Evolutionary conservation across 2,113 vertebrate genomes (phyloP).

Genomic region (Lampris incognitus): DNA sequence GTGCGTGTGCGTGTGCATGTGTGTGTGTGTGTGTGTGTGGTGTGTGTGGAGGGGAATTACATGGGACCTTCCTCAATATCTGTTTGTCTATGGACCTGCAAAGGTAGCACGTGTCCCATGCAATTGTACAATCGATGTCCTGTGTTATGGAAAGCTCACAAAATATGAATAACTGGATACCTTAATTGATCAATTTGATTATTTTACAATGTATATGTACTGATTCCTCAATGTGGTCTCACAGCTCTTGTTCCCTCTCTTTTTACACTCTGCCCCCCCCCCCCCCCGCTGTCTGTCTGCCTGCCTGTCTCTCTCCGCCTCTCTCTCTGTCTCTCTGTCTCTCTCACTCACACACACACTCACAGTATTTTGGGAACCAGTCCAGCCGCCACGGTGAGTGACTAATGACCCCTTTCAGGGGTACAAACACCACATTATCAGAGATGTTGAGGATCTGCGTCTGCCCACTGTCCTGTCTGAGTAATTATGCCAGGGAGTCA

Average conservation of each 20-base stretch:
- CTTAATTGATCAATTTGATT: background rate
- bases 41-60: background rate
- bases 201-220: background rate
- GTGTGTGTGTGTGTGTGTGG: background rate
- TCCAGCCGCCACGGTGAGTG: conserved; percentile 70
- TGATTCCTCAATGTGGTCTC: conserved; percentile 1
- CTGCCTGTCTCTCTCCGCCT: too few species aligned
- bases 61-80: too few species aligned
- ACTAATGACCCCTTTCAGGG: conserved; percentile 75
- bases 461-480: conserved; percentile 73
- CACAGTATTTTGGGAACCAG: conserved; percentile 69
- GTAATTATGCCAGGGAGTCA: conserved; percentile 75
- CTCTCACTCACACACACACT: conserved; percentile 17
- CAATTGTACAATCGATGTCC: too few species aligned
- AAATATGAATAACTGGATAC: too few species aligned
- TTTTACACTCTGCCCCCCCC: too few species aligned
- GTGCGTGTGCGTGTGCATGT: background rate
- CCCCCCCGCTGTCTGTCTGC: too few species aligned
- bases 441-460: conserved; percentile 77
- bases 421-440: conserved; percentile 75
- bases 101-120: too few species aligned
- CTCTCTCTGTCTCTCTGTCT: background rate
- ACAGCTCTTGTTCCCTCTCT: conserved; percentile 6
- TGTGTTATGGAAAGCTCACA: too few species aligned
- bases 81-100: too few species aligned